phyloP scores from a whole-genome alignment of 2,113 vertebrate species.

The Rattus rattus region DNA sequence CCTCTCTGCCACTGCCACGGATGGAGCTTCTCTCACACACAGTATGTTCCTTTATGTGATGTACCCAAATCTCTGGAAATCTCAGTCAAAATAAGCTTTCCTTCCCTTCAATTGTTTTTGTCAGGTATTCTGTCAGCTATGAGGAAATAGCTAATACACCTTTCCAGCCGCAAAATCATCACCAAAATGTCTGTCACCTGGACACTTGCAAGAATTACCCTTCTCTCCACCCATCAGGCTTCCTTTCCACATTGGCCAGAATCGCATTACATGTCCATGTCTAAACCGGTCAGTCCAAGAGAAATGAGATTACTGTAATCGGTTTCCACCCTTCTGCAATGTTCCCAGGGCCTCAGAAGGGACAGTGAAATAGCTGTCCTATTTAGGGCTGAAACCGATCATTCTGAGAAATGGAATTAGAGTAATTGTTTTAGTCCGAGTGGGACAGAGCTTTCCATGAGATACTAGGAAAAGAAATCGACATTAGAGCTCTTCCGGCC shows the following conservation, averaged over 20 bases:
- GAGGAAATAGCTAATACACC: not conserved
- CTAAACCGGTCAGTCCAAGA: slow-evolving; percentile 2
- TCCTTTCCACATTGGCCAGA: not conserved
- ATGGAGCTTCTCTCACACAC: not conserved
- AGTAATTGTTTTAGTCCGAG: slow-evolving; percentile 12
- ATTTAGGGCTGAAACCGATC: not conserved
- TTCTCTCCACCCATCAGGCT: not conserved
- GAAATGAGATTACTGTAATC: slow-evolving; percentile 24
- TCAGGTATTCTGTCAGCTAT: not conserved
- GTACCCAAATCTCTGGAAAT: not conserved
- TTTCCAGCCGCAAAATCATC: not conserved
- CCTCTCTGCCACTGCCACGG: not conserved
- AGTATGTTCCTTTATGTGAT: too few relatives aligned
- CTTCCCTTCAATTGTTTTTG: not conserved
- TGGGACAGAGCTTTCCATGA: not conserved
- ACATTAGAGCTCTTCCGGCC: not conserved
- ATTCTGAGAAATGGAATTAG: slow-evolving; percentile 7
- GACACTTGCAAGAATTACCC: not conserved
- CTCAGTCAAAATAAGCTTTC: not conserved
- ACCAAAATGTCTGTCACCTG: not conserved
- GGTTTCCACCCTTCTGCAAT: not conserved
- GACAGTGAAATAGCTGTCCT: not conserved
- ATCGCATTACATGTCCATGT: not conserved
- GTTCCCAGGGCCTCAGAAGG: not conserved
- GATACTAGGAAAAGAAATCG: not conserved